Percentiles rank a stretch among this genome's conserved stretches.
Evolutionary conservation across 2,797 vertebrate genomes (phyloP).

Genomic region (Mormyrops boulengeri): DNA sequence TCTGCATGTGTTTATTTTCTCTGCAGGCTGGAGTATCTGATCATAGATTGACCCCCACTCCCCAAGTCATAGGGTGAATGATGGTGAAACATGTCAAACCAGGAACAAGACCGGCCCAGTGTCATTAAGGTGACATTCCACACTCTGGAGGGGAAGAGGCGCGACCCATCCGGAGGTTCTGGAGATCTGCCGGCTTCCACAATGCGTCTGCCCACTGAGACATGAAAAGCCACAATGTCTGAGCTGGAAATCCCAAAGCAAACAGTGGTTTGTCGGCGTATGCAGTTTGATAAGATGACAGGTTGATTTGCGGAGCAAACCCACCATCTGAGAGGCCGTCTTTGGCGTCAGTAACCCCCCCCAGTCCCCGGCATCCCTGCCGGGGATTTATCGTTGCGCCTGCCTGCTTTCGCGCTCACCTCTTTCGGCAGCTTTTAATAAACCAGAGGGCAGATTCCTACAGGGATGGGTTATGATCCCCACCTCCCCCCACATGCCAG

Average conservation of each 20-base stretch:
- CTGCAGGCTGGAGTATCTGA: not conserved
- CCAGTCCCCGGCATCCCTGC: not conserved
- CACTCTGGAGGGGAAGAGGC: not conserved
- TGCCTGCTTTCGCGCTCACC: slow-evolving; percentile 45
- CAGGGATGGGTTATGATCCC: slow-evolving; percentile 43
- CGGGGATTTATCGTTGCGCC: slow-evolving; percentile 29
- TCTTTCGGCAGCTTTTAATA: slow-evolving; percentile 76
- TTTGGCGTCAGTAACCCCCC: not conserved
- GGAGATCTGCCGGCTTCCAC: not conserved
- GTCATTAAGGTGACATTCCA: not conserved
- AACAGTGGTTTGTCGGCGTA: not conserved
- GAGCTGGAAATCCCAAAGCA: not conserved
- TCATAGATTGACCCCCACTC: not conserved
- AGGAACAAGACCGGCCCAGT: not conserved
- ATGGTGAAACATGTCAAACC: not conserved
- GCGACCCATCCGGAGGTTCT: not conserved
- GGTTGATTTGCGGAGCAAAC: not conserved
- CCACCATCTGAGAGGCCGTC: not conserved
- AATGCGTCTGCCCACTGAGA: not conserved
- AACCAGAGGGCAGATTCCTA: slow-evolving; percentile 77
- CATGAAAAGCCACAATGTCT: not conserved
- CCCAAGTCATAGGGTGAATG: not conserved
- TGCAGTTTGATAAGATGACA: not conserved
- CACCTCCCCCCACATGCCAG: slow-evolving; percentile 22
- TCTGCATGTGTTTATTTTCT: not conserved